Conservation (phyloP, 2,797 vertebrate genomes). For the Leptodactylus fallax region DNA sequence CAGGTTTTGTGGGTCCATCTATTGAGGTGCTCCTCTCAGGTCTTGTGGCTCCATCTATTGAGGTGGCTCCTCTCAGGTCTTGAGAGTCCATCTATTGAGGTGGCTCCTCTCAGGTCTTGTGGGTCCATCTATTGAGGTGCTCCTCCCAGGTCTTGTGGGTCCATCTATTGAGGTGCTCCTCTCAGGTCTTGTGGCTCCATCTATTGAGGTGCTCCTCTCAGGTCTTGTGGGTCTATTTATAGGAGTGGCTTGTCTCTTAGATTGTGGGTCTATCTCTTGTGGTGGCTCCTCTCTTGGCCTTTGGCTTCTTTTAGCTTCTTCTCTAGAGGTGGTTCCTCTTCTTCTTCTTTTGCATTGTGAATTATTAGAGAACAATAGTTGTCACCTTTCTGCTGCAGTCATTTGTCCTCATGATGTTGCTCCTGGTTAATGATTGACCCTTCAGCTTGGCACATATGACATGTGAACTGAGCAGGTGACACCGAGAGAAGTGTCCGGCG, state of each 20-base stretch:
- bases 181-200: background rate
- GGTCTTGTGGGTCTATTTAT: background rate
- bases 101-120: background rate
- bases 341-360: background rate
- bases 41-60: background rate
- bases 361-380: no score
- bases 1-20: no score
- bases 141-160: no score
- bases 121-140: background rate
- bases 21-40: background rate
- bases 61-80: background rate
- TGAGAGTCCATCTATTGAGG: background rate
- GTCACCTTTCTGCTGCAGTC: background rate
- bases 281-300: background rate
- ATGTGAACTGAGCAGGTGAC: background rate
- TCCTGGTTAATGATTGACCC: slow-evolving; percentile 32
- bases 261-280: no score
- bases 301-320: background rate
- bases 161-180: background rate
- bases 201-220: no score
- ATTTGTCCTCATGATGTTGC: background rate
- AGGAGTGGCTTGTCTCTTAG: no score
- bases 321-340: background rate
- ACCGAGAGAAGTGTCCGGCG: background rate
- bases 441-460: background rate